Base-by-base conservation (phyloP, 1,140 invertebrate genomes). In the Formica exsecta region DNA sequence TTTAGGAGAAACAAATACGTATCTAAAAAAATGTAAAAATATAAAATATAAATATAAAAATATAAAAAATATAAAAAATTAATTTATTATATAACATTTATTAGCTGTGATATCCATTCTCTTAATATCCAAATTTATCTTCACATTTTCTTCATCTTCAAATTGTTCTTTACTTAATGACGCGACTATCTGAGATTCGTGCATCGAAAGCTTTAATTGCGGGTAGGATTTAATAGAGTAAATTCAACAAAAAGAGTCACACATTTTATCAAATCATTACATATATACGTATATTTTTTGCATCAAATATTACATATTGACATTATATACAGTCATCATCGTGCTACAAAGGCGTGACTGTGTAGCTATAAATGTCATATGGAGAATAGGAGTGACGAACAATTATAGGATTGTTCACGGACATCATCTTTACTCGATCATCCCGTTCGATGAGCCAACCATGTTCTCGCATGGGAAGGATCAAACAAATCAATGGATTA, bases 241-340 rank as follows among this genome's bases (percentile, higher is more conserved):
- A 84, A 61, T 8, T 0, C 29, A 22, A 51, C 38, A 0, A 29
- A 51, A 48, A 54, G 11, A 68, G n/a, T 22, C 1, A 29, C 25
- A 29, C 25, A 41, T 83, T 1, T 22, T 38, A 79, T 80, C 68
- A 25, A 68, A 79, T 64, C 13, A 76, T 77, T 83, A 76, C 44
- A 48, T 48, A 48, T 89, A 85, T 89, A 88, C 85, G 81, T 87
- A 77, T 83, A 61, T 68, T 86, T 77, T 83, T 91, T 90, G 86
- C 88, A 76, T 88, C 91, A 92, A 93, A 93, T 94, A 92, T 92
- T 93, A 93, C 93, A 94, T 93, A 93, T 94, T 91, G 92, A 94
- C 93, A 94, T 94, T 94, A 94, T 94, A 94, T 94, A 94, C 93
- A 94, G 91, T 94, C 93, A 93, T 92, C 91, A 91, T 89, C 92